These are phyloP conservation scores for Erpobdella octoculata DNA, from an alignment of 2,888 invertebrate genomes.

Conservation along the genomic window DNA sequence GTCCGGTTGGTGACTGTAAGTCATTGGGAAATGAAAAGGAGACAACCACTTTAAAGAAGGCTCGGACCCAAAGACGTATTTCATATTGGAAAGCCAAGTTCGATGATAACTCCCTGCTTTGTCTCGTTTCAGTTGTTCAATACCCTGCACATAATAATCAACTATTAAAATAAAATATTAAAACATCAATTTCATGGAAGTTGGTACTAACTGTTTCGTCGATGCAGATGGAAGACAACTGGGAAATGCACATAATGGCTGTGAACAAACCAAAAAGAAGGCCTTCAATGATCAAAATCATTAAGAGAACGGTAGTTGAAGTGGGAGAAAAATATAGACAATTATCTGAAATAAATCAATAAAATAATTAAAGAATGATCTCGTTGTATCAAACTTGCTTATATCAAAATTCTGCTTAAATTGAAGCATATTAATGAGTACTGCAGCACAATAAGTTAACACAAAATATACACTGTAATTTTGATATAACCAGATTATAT, in stretches of 20 bases:
- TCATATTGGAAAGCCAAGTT: constrained; percentile 86
- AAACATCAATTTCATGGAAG: neutral
- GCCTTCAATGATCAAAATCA: constrained; percentile 71
- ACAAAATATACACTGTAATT: no score
- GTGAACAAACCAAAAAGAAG: constrained; percentile 94
- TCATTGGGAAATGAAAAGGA: constrained; percentile 64
- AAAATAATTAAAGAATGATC: no score
- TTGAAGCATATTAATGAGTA: neutral
- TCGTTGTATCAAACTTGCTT: no score
- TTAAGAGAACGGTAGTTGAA: constrained; percentile 68
- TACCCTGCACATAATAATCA: constrained; percentile 63
- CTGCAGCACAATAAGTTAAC: no score
- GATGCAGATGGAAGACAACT: constrained; percentile 91
- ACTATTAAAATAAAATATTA: neutral
- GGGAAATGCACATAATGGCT: constrained; percentile 90
- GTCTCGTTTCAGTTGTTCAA: constrained; percentile 92
- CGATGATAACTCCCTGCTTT: constrained; percentile 85
- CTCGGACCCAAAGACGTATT: constrained; percentile 83
- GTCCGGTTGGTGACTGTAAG: neutral
- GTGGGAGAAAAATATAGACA: constrained; percentile 89
- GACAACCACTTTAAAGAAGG: constrained; percentile 91
- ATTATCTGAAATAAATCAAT: constrained; percentile 55
- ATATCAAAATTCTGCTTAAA: neutral
- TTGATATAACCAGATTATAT: neutral
- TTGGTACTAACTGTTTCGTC: constrained; percentile 74